Base-by-base conservation (phyloP, 2,797 vertebrate species). In the Melanotaenia pygmaea region DNA sequence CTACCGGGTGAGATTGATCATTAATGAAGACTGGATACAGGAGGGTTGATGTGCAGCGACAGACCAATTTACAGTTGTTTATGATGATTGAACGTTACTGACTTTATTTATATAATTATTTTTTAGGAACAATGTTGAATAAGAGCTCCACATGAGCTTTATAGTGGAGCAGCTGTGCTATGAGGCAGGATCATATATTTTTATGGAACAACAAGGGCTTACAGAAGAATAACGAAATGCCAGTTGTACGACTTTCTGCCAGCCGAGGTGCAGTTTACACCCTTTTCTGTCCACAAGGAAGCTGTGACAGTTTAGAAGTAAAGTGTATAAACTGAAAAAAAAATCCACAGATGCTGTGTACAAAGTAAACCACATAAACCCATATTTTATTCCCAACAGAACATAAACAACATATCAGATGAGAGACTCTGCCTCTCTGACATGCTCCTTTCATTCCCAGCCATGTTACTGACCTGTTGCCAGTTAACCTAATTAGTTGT, bases 31-130 rank as follows among this genome's bases (percentile, higher is more conserved):
- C 30, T 51, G 47, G 3, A 51, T 22, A 24, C 47, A 11, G 9
- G 47, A 3, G 35, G 50, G 67, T 72, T 74, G 16, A 64, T 61
- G 14, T 1, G 64, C 51, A 64, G 53, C 13, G 5, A 22, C 50
- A 51, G 51, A 74, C 14, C 40, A 30, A 73, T 76, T 28, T 47
- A 51, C 43, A 60, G 43, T 16, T 4, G 10, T 70, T 62, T 22
- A 70, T 38, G 64, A 72, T 18, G 37, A 1, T 6, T 45, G 40
- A 12, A 67, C n/a, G 26, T 43, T 40, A 68, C 38, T 14, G 11
- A 20, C 18, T 43, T 43, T 50, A 5, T 50, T 50, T n/a, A 1
- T 7, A 22, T 24, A 3, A n/a, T 51, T 22, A 45, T 51, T 24
- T 22, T 10, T 24, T 8, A 51, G 47, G n/a, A 51, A n/a, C 3